These are phyloP conservation scores for Halisarca cf. caerulea DNA, from an alignment of 37 sponge, comb jelly and placozoan genomes.

Conservation along the genomic window DNA sequence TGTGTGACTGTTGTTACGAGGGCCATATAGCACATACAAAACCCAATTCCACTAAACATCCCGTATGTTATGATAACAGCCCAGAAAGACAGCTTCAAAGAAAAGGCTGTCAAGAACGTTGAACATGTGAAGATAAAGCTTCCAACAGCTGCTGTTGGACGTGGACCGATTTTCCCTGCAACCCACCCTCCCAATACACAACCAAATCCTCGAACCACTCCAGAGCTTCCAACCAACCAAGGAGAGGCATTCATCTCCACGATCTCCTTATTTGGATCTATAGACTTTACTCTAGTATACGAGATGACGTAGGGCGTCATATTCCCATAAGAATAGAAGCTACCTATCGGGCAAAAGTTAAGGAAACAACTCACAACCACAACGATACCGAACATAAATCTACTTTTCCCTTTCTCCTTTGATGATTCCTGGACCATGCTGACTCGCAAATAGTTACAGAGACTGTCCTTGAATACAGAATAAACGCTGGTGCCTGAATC, in stretches of 20 bases:
- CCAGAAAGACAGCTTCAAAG: conserved; percentile 27
- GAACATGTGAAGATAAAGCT: not conserved
- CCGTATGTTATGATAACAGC: conserved; percentile 32
- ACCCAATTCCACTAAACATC: conserved; percentile 17
- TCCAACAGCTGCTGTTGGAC: conserved; percentile 31
- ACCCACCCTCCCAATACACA: conserved; percentile 30
- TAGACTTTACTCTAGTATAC: conserved; percentile 6
- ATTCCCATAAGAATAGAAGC: conserved; percentile 48
- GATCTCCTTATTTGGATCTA: not conserved
- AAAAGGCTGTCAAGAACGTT: not conserved
- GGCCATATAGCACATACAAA: conserved; percentile 25
- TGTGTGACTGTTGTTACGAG: conserved; percentile 22
- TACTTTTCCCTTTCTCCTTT: too few relatives aligned
- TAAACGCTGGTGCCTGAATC: too few relatives aligned
- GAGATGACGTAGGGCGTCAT: conserved; percentile 39
- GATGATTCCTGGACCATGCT: too few relatives aligned
- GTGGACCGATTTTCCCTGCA: conserved; percentile 16
- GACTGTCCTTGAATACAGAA: too few relatives aligned
- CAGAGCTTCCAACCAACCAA: conserved; percentile 30
- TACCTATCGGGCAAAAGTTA: too few relatives aligned
- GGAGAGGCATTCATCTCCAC: conserved; percentile 1
- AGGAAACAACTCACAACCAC: too few relatives aligned
- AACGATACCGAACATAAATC: too few relatives aligned
- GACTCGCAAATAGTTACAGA: too few relatives aligned
- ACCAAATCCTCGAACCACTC: conserved; percentile 6